Evolutionary conservation across 2,113 vertebrate genomes (phyloP).

Genomic region (Heterocephalus glaber): DNA sequence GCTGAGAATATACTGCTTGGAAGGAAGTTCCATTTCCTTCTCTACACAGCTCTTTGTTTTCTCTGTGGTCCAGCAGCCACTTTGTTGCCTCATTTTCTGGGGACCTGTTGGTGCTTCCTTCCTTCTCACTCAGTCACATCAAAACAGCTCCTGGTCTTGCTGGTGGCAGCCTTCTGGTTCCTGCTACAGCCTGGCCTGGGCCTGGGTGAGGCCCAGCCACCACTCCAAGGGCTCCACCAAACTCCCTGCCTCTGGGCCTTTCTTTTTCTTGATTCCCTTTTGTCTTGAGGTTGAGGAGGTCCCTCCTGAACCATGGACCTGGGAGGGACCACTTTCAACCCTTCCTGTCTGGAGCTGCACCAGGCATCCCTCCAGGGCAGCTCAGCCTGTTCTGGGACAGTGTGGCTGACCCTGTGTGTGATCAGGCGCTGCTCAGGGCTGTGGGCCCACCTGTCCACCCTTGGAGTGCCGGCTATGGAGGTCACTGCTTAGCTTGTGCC

Average conservation of each 20-base stretch:
- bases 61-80: background rate
- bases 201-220: background rate
- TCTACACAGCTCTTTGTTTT: background rate
- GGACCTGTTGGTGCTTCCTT: background rate
- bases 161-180: background rate
- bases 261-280: background rate
- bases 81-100: background rate
- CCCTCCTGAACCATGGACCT: background rate
- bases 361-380: background rate
- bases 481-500: rapidly evolving
- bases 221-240: background rate
- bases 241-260: background rate
- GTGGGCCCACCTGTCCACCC: background rate
- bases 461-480: background rate
- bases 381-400: no score
- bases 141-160: background rate
- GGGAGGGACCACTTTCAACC: background rate
- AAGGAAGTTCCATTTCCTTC: background rate
- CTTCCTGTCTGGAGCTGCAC: background rate
- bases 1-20: background rate
- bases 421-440: background rate
- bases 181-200: background rate
- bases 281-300: background rate
- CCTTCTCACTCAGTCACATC: background rate
- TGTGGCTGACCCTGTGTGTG: background rate